Conservation (phyloP, 2,888 invertebrate genomes). For the Thecophora atra region DNA sequence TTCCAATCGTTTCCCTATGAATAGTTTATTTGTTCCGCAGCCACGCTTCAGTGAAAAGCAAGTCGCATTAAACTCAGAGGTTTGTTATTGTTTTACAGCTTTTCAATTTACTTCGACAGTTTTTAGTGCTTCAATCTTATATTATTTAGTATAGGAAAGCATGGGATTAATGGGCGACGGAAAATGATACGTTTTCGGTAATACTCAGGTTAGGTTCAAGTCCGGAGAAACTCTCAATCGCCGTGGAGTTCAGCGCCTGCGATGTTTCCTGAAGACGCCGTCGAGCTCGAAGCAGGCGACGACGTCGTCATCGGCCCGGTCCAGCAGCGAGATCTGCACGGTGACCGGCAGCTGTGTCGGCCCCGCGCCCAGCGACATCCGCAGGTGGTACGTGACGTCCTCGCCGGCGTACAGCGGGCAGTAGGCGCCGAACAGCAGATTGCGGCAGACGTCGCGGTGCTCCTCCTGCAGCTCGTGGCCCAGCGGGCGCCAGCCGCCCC, state of each 20-base stretch:
- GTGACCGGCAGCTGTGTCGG: constrained; percentile 57
- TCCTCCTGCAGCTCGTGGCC: constrained; percentile 48
- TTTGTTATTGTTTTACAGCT: no score
- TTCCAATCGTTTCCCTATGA: not conserved
- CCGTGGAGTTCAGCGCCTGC: not conserved
- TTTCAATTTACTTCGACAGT: no score
- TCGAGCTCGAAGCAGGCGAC: constrained; percentile 57
- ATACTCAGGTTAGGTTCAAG: no score
- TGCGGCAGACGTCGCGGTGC: constrained; percentile 56
- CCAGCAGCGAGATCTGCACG: constrained; percentile 53
- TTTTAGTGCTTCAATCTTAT: no score
- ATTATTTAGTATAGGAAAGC: no score
- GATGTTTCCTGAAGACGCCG: constrained; percentile 50
- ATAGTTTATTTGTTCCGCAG: constrained; percentile 9
- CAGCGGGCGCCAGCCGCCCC: constrained; percentile 55
- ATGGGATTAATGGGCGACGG: no score
- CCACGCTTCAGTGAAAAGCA: not conserved
- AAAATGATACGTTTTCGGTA: no score
- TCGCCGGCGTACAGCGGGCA: constrained; percentile 62
- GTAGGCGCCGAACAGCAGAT: constrained; percentile 57
- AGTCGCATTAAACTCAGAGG: no score
- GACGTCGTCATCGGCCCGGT: constrained; percentile 46
- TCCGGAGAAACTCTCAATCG: no score
- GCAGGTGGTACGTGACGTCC: constrained; percentile 60
- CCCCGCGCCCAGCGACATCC: constrained; percentile 51